These are phyloP conservation scores for Amphimallon solstitiale DNA, from an alignment of 2,888 invertebrate genomes.

Conservation along the genomic window DNA sequence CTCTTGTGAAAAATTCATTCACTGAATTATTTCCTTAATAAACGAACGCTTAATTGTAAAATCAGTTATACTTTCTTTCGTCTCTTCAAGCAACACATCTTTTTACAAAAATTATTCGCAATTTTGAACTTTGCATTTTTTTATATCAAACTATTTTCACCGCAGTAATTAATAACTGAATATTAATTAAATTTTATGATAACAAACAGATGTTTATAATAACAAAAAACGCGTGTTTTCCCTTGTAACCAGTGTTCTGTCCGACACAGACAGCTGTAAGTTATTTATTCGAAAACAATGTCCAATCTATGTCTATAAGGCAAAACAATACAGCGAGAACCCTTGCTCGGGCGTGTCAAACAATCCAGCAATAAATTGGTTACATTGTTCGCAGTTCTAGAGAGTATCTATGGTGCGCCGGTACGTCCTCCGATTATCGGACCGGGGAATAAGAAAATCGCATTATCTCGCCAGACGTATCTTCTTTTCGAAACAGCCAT, in stretches of 20 bases:
- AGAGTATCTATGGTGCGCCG: constrained; percentile 16
- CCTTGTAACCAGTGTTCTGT: not conserved
- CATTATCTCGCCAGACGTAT: constrained; percentile 35
- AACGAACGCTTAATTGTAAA: too few species aligned
- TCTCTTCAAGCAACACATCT: too few species aligned
- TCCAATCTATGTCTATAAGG: constrained; percentile 53
- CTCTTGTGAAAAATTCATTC: too few species aligned
- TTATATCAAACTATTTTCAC: too few species aligned
- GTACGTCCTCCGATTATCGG: constrained; percentile 33
- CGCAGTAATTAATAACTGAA: too few species aligned
- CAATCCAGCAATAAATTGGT: constrained; percentile 57
- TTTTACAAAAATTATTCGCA: too few species aligned
- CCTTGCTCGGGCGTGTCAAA: constrained; percentile 55
- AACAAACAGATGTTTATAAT: too few species aligned
- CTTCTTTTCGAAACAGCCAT: constrained; percentile 22
- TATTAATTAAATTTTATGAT: too few species aligned
- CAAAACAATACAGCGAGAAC: constrained; percentile 53
- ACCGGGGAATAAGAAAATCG: constrained; percentile 38
- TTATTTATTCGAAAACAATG: constrained; percentile 54
- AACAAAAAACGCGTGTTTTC: too few species aligned
- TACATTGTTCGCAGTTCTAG: constrained; percentile 52
- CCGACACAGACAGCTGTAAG: constrained; percentile 30
- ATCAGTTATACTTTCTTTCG: too few species aligned
- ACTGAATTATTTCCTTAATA: too few species aligned
- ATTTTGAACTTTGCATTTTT: too few species aligned